Base-by-base conservation (phyloP, 2,797 vertebrate genomes). In the Melanotaenia trifasciata region DNA sequence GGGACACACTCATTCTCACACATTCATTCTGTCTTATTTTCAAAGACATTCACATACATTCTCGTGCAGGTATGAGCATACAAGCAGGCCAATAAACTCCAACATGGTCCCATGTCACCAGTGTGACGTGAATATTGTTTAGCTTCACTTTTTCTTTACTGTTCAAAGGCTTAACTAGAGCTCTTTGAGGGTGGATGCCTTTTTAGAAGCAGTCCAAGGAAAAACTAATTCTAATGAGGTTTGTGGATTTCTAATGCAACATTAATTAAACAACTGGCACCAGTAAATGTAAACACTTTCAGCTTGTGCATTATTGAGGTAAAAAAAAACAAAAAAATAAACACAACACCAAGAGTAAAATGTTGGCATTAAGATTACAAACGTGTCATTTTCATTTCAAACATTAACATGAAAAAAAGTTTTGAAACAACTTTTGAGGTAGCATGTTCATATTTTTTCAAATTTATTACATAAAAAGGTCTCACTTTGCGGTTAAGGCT, bases 21-120 rank as follows among this genome's bases (percentile, higher is more conserved):
- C 73, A n/a, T 71, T 74, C 60, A 67, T 54, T 64, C 57, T 51
- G 26, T 64, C 61, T 73, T 36, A 47, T 70, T 59, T 62, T 73
- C 71, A 64, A 28, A 60, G 50, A 50, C 30, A 66, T 51, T 30
- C 60, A 40, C 58, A 62, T 10, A 56, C n/a, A 58, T 24, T n/a
- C 22, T 5, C 30, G 11, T 58, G 26, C 38, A 58, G 33, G 9
- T 5, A 58, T 30, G 12, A 24, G 35, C 32, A 16, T 3, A 64
- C 5, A 35, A 18, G 22, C n/a, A 38, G n/a, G 60, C 13, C 60
- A 16, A 22, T 5, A 43, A 56, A 60, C 47, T 35, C 18, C 26
- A 60, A 16, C 14, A 56, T 56, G 26, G 26, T 30, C 14, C 13
- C 14, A 30, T 18, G 54, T 56, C 14, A 56, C 30, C 28, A 32